phyloP scores from a whole-genome alignment of 2,113 vertebrate species.

The Oryctolagus cuniculus region mOryCun1.1 NC_091432.1:31525501-31526000 shows the following conservation, averaged over 20 bases:
- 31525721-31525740: background rate
- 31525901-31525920: background rate
- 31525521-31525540: background rate
- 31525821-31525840: background rate
- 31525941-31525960: background rate
- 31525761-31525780: background rate
- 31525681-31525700: conserved; percentile 29
- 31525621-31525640: background rate
- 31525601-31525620: background rate
- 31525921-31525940: fast-evolving
- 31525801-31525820: background rate
- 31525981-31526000: background rate
- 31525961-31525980: background rate
- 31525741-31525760: background rate
- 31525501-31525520: background rate
- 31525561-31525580: background rate
- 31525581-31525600: background rate
- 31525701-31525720: background rate
- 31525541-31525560: background rate
- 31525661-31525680: background rate
- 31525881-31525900: background rate
- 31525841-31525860: background rate
- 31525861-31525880: background rate
- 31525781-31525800: background rate
- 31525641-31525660: background rate